Evolutionary conservation across 2,797 vertebrate species (phyloP), one percentile per base, ranked within the genome.

Genomic region (Malacoctenus gilli): DNA sequence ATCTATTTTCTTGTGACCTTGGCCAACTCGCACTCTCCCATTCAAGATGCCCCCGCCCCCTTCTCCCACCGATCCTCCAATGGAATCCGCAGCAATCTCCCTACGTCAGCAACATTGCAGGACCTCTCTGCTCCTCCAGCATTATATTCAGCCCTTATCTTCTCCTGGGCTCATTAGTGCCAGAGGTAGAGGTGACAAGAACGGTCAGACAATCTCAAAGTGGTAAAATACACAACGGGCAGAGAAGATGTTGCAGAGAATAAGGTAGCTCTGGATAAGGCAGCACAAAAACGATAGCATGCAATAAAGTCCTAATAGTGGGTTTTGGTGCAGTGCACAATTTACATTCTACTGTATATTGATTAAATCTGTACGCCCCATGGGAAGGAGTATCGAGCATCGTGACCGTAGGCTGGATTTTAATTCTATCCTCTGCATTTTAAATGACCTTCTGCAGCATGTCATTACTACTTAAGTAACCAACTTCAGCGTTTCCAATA

Each of bases 281-380:
- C 49, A 53, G 60, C 57, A 60, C 31, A 67, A 51, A 73, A 67
- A 63, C 66, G 67, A 59, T 49, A 68, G 63, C 57, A 71, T 46
- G 48, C 30, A 16, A 82, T 72, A 69, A 20, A 86, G 70, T 74
- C 62, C 78, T 78, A 73, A 82, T 66, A 80, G 66, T 62, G 54
- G 41, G 41, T 41, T 85, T 89, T 91, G 88, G 79, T 89, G 89
- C 89, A 91, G 77, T 88, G 88, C 85, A 88, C 82, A 87, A 88
- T 89, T 89, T 87, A 88, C 79, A 87, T 89, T 84, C 79, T 79
- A 84, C 83, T 85, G 85, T 86, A 79, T 88, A 90, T 89, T 85
- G 89, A 89, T 89, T 87, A 72, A 79, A 80, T 88, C 79, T 67
- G 68, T 75, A 56, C 36, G 73, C 81, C 83, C 76, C 84, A 67